Evolutionary conservation across 2,113 vertebrate genomes (phyloP).

Genomic region (Montifringilla adamsi): DNA sequence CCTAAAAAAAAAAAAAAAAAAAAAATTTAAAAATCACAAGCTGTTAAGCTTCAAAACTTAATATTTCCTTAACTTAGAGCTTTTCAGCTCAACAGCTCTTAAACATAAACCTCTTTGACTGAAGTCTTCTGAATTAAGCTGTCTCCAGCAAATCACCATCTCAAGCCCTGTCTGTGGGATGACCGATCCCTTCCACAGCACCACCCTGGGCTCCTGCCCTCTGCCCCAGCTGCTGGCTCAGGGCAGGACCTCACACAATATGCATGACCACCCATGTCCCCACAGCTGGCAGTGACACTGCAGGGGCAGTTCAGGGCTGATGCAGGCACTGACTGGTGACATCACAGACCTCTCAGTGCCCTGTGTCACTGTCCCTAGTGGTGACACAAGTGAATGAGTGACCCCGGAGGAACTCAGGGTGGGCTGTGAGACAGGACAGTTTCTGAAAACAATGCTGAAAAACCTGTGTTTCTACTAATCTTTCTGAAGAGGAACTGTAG

Average conservation of each 20-base stretch:
- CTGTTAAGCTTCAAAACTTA: constrained; percentile 63
- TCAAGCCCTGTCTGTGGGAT: background rate
- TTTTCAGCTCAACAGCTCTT: constrained; percentile 61
- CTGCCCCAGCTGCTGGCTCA: background rate
- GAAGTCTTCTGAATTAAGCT: background rate
- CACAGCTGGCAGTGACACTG: background rate
- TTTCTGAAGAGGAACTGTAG: background rate
- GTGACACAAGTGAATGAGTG: background rate
- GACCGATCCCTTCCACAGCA: fast-evolving
- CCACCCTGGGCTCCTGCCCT: background rate
- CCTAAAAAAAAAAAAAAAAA: background rate
- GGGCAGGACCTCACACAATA: background rate
- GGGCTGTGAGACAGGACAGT: background rate
- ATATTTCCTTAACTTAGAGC: constrained; percentile 32
- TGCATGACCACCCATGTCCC: fast-evolving
- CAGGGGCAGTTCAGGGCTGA: background rate
- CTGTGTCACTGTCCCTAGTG: background rate
- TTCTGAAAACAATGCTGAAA: fast-evolving
- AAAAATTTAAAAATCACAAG: background rate
- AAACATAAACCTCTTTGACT: constrained; percentile 26
- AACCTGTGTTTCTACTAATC: background rate
- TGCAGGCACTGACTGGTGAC: background rate
- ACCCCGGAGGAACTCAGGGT: background rate
- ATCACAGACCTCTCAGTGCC: background rate
- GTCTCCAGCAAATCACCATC: background rate